Base-by-base conservation (phyloP, 64 coral and sea anemone genomes). In the Cladopsammia gracilis region DNA sequence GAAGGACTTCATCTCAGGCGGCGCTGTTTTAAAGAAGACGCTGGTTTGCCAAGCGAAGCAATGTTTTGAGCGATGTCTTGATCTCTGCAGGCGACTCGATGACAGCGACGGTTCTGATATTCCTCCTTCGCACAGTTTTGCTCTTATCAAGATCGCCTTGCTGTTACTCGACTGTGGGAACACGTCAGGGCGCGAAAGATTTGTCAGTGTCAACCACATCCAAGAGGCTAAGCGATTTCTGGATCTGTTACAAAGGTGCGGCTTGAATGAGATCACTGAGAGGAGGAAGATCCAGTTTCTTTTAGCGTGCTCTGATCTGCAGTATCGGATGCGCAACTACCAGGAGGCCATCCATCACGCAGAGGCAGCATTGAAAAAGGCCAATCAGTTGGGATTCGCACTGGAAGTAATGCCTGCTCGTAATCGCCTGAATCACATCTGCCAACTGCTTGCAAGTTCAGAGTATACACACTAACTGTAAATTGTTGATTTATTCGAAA, bases 1-100 rank as follows among this genome's bases (percentile, higher is more conserved):
- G 64, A 25, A 81, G 77, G 75, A 88, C 6, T 94, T 94, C 50
- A 83, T 94, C 70, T 76, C 74, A 1, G 53, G 46, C 42, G 72
- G 86, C 25, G 18, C 20, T n/a, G 7, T 62, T 0, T 60, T 74
- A 6, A 47, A 44, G n/a, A 13, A 34, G n/a, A 64, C 12, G 25
- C 57, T 75, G 11, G 18, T 65, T 23, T 25, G 47, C 7, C 25
- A 4, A 58, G 86, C 74, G 20, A 89, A 62, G 58, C 15, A 34
- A 0, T 60, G 71, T 15, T 76, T 89, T 5, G 24, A 62, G 60
- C 69, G 20, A 5, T 56, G 25, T 20, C 72, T 89, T 64, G 86
- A 89, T 54, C 53, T 53, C 12, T 46, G 54, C 11, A 1, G n/a
- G 23, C 9, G 52, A n/a, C 58, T 81, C 4, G 22, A 26, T 25